These are phyloP conservation scores for Ascaphus truei DNA, from an alignment of 2,113 vertebrate species.

Conservation along the genomic window DNA sequence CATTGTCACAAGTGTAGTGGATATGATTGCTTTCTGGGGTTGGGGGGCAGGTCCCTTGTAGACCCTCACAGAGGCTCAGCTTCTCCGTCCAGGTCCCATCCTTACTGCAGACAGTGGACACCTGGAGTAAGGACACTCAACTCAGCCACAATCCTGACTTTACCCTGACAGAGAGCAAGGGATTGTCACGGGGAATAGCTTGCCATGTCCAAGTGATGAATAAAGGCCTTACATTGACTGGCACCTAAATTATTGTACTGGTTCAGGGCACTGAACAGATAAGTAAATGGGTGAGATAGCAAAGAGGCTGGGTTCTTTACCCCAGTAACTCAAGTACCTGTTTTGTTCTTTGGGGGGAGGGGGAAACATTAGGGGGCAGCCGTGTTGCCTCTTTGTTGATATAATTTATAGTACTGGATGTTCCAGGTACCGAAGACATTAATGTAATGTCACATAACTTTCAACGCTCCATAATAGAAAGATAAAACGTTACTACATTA, in stretches of 20 bases:
- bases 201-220: no score
- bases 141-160: no score
- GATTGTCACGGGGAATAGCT: no score
- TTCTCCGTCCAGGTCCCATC: slow-evolving; percentile 82
- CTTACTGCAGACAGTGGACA: slow-evolving; percentile 78
- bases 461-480: slow-evolving; percentile 17
- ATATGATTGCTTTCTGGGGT: slow-evolving; percentile 71
- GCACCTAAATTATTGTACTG: no score
- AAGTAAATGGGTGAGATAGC: no score
- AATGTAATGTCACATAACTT: slow-evolving; percentile 21
- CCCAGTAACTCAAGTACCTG: no score
- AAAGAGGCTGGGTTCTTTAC: no score
- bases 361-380: not conserved
- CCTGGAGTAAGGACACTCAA: slow-evolving; percentile 48
- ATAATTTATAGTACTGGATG: not conserved
- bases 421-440: slow-evolving; percentile 5
- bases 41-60: slow-evolving; percentile 71
- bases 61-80: slow-evolving; percentile 77
- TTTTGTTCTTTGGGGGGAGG: no score
- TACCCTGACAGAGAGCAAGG: no score
- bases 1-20: slow-evolving; percentile 84
- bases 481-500: slow-evolving; percentile 33
- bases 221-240: no score
- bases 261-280: no score
- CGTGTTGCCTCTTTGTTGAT: not conserved